Evolutionary conservation across 64 coral and sea anemone genomes (phyloP), one percentile per base, ranked within the genome.

Genomic region (Montipora capricornis): DNA sequence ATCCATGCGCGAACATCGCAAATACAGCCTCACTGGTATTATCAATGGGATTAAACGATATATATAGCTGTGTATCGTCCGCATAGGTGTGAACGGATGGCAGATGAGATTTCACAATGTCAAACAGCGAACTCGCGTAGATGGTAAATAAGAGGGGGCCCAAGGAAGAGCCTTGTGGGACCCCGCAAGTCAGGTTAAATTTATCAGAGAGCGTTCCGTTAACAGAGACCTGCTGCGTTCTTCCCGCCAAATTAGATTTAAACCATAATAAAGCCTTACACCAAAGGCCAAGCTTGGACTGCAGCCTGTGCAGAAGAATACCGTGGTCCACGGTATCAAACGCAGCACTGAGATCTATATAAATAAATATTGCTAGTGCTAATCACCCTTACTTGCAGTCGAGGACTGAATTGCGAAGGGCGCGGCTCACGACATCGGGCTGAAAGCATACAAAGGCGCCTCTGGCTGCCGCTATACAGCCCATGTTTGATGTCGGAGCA

Each of bases 21-120:
- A 26, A 26, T 26, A 26, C 24, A 26, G 24, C 24, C 24, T 26
- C 24, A 26, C 24, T 26, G 24, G 24, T 26, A 26, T 26, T 26
- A 26, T 26, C 24, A 26, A 26, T 0, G 24, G 24, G 24, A 26
- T 26, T 26, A 26, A 26, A 26, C 24, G 24, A 26, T 26, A 82
- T 62, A 82, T 44, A 82, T 57, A 89, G 87, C 74, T 89, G 53
- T 78, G 87, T 78, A 75, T 89, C 87, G 51, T 89, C 87, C 46
- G 73, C 87, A 14, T 76, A 77, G 75, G 71, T 62, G 75, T 78
- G 84, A 78, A 89, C 87, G 51, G 68, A 76, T 74, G 87, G 87
- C 55, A 89, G 87, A 89, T 89, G 74, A 59, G 70, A 75, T 64
- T 89, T 89, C 44, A 89, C 48, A 37, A 89, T 78, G 20, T 89